Base-by-base conservation (phyloP, 1,140 invertebrate genomes). In the Penaeus indicus region DNA sequence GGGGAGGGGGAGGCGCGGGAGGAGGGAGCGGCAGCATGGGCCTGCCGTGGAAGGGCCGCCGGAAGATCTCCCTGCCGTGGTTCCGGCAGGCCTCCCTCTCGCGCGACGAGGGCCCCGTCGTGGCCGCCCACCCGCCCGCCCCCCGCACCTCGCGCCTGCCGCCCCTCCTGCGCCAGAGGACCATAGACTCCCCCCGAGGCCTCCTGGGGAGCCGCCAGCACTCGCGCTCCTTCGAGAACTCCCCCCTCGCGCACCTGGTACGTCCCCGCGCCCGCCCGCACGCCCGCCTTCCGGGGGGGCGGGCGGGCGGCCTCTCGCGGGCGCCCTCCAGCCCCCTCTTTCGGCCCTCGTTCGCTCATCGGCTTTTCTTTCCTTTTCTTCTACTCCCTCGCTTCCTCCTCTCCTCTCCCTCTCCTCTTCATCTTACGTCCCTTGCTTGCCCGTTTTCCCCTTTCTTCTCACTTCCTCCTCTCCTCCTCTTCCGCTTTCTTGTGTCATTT, bases 31-130 rank as follows among this genome's bases (percentile, higher is more conserved):
- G 67, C 47, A 25, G 80, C 69, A 69, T 16, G 25, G 67, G 72
- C 38, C 94, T 92, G 96, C 96, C 92, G 94, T 95, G 89, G 92
- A 97, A 96, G 92, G 95, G 95, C 89, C 94, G 96, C 80, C 94
- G 97, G 86, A 97, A 97, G 93, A 97, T 97, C 91, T 97, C 96
- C 4, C 93, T 97, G 91, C 97, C 96, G 72, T 97, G 97, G 97
- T 97, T 97, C 93, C 94, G 96, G 77, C 96, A 97, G 93, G 95
- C 94, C 86, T 97, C 96, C 60, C 94, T 96, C 88, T 88, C 64
- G 67, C 72, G 38, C 38, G 38, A 88, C 18, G 86, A 94, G 94
- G 91, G 89, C n/a, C 2, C 93, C 22, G 67, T 72, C 19, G 81
- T 77, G 13, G 72, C 27, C 5, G 27, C 27, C 16, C 27, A 38